Conservation (phyloP, 2,113 vertebrate species). For the Epinephelus cyanopodus region DNA sequence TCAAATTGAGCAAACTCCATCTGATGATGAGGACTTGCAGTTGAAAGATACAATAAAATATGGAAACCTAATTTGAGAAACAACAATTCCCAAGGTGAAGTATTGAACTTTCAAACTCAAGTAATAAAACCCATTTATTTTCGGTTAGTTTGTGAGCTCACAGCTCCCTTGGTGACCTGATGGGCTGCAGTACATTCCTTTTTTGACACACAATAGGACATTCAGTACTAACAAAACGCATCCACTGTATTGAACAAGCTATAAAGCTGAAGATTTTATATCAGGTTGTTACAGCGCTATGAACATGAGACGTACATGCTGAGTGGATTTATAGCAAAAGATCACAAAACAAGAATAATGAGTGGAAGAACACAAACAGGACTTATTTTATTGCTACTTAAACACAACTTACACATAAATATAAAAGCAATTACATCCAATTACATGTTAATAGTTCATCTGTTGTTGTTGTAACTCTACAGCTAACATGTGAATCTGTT, state of each 20-base stretch:
- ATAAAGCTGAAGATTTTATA: background rate
- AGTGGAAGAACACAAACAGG: background rate
- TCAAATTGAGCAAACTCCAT: background rate
- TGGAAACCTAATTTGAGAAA: background rate
- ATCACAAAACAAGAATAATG: background rate
- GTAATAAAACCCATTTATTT: background rate
- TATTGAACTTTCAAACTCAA: background rate
- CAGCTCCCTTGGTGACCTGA: background rate
- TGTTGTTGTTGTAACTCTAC: background rate
- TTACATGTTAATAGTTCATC: background rate
- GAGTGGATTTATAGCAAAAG: background rate
- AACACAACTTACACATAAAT: conserved; percentile 36
- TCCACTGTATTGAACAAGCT: background rate
- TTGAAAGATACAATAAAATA: background rate
- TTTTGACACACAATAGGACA: background rate
- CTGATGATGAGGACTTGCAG: background rate
- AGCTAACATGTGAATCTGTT: background rate
- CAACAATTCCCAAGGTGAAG: background rate
- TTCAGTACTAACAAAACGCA: background rate
- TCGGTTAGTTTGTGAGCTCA: background rate
- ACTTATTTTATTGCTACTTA: conserved; percentile 4
- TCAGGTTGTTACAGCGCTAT: background rate
- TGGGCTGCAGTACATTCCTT: background rate
- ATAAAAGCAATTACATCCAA: conserved; percentile 29
- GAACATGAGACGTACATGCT: background rate